Evolutionary conservation across 1,140 invertebrate genomes (phyloP).

Genomic region (Dinoponera quadriceps): DNA sequence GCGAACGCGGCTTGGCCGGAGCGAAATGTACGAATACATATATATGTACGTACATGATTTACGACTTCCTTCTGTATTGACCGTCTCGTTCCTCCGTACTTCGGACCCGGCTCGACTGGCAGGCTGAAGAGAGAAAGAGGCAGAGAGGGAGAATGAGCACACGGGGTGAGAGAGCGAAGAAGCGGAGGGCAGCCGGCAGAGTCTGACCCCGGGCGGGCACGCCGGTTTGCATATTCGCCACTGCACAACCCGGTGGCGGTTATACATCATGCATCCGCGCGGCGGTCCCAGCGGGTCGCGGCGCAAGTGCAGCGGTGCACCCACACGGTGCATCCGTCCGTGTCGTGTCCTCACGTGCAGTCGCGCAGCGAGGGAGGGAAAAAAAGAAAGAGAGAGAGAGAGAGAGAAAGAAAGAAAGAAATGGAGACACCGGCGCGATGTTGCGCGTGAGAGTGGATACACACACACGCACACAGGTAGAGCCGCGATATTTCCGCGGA

Average conservation of each 20-base stretch:
- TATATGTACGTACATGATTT: conserved; percentile 75
- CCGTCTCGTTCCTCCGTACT: conserved; percentile 60
- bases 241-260: conserved; percentile 80
- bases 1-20: conserved; percentile 25
- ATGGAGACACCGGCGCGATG: conserved; percentile 9
- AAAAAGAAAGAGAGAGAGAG: not conserved
- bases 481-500: conserved; percentile 54
- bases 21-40: conserved; percentile 38
- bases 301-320: conserved; percentile 78
- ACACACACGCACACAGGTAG: not conserved
- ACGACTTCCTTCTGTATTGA: conserved; percentile 74
- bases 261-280: conserved; percentile 81
- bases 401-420: not conserved
- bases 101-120: conserved; percentile 11
- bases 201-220: conserved; percentile 72
- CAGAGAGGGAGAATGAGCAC: conserved; percentile 16
- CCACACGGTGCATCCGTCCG: conserved; percentile 53
- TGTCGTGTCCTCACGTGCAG: conserved; percentile 41
- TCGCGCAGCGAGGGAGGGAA: not conserved
- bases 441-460: not conserved
- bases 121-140: conserved; percentile 2
- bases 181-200: conserved; percentile 46
- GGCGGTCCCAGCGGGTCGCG: conserved; percentile 70
- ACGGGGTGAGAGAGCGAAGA: not conserved
- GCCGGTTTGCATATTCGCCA: conserved; percentile 82